Evolutionary conservation across 2,113 vertebrate species (phyloP), one percentile per base, ranked within the genome.

Genomic region (Spilogale gracilis): DNA sequence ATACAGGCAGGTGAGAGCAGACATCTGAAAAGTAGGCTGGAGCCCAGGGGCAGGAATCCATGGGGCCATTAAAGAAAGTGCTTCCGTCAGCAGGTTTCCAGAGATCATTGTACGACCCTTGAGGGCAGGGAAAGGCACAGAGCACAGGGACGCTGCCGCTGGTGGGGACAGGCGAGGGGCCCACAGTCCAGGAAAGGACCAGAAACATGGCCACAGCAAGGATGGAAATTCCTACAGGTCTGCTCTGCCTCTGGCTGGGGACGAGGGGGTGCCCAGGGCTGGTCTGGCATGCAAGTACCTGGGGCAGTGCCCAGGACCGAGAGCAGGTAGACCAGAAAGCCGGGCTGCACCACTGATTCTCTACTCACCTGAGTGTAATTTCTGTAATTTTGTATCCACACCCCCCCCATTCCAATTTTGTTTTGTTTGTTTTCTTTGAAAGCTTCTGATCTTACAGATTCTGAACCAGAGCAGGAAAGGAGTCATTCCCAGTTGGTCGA

Each of bases 11-110:
- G 30, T 20, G 20, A 76, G 21, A 12, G 58, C 43, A 79, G 65
- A 81, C 71, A 67, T 60, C 95, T 88, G 65, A 80, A 60, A 95
- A 63, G 63, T 25, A 78, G 50, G 60, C 73, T 79, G 67, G 60
- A 79, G 78, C 73, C 78, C 93, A 69, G 48, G 23, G 43, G 32
- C 79, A 38, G 65, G 69, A 78, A 74, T 74, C 81, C n/a, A 6
- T 27, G 45, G 76, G 56, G 50, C 4, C 16, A 1, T 32, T 48
- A n/a, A 58, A 30, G n/a, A 90, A 85, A 38, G 18, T 27, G 1
- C 27, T 84, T 88, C 48, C 84, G 48, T 86, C 52, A 87, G 25
- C 74, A 91, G 79, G 48, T 76, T n/a, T 50, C 69, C 54, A 20
- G 69, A 81, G 58, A 94, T 45, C 48, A 43, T 0, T 25, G 65